Percentiles rank a stretch among this genome's conserved stretches.
These are phyloP conservation scores for Anhinga anhinga DNA, from an alignment of 2,113 vertebrate genomes.

Conservation along the genomic window DNA sequence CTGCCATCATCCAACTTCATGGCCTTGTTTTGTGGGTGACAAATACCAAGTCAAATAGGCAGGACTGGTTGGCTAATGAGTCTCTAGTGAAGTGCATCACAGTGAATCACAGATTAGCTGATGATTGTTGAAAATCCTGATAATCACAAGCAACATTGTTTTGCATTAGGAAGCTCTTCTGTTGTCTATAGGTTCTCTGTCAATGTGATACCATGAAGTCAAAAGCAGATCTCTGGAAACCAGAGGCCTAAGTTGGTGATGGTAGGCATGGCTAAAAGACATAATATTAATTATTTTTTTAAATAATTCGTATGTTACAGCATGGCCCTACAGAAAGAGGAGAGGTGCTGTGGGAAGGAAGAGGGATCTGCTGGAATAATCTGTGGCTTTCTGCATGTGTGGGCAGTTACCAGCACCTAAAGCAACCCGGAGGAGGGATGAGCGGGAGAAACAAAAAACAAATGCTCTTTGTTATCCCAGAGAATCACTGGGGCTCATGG, in stretches of 20 bases:
- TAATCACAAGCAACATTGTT: background rate
- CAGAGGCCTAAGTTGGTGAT: background rate
- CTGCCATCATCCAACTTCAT: background rate
- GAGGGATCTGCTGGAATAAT: background rate
- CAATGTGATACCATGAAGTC: background rate
- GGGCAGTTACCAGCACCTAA: background rate
- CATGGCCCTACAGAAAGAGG: background rate
- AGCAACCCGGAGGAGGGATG: background rate
- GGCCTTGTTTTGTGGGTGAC: background rate
- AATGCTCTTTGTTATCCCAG: background rate
- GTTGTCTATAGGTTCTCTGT: background rate
- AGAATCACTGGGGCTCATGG: background rate
- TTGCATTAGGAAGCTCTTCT: background rate
- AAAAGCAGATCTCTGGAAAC: background rate
- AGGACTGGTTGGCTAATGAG: background rate
- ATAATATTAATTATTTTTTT: background rate
- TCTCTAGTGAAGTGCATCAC: background rate
- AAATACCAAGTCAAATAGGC: background rate
- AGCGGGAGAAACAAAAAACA: background rate
- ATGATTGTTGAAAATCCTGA: background rate
- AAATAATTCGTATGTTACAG: background rate
- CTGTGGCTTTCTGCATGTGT: background rate
- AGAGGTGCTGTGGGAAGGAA: background rate
- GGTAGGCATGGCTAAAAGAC: background rate
- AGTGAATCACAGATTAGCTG: background rate